Evolutionary conservation across 2,113 vertebrate species (phyloP), one percentile per base, ranked within the genome.

Genomic region (Apus apus): DNA sequence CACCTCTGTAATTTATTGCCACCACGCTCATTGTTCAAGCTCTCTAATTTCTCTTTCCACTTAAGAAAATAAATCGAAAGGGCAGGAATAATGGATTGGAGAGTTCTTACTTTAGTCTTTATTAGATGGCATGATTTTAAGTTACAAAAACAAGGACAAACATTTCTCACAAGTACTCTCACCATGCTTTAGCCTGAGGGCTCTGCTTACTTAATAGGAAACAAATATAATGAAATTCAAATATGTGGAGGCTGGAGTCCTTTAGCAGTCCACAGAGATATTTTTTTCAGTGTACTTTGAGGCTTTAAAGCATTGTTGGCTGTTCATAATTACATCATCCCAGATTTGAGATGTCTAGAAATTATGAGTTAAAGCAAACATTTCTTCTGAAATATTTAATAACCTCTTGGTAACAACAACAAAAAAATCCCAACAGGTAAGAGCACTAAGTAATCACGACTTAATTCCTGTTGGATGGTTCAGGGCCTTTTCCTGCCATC

Each of bases 221-320:
- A 80, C 20, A 90, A 95, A 80, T 88, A 30, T n/a, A 93, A 84
- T 90, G 45, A 65, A 64, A 81, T 90, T 95, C 88, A 88, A 90
- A 74, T 91, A 81, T 21, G 10, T 75, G 79, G 51, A 91, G 40
- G 23, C 36, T 77, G 45, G 38, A 64, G 54, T 91, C 34, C 43
- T 93, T 77, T 51, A 95, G 51, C 32, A 53, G 38, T 43, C 13
- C 56, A 43, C 34, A 62, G 30, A 18, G 25, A 1, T 32, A 22
- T 50, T 34, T 65, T 79, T 76, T n/a, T 22, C 25, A 45, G 13
- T 36, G 19, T 84, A 57, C 48, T 94, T 84, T 71, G 45, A 83
- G 45, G 56, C 34, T 23, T 3, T 48, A 30, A 80, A 65, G 38
- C 60, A 54, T 60, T 90, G 80, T 73, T 84, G 9, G 11, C 50